Evolutionary conservation across 1,140 invertebrate species (phyloP), one percentile per base, ranked within the genome.

Genomic region (Papilio dardanus): DNA sequence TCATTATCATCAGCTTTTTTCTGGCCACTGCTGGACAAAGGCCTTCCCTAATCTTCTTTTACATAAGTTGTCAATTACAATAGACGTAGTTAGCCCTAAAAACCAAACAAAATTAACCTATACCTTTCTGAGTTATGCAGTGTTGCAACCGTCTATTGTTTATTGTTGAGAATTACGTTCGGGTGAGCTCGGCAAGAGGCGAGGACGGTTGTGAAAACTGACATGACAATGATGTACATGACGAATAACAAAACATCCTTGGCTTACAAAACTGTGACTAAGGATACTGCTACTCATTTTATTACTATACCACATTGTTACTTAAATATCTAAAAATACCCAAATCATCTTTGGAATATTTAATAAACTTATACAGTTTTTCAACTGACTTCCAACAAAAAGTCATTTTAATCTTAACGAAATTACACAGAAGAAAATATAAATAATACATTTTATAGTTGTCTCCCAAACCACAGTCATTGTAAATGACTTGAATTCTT

Each of bases 121-220:
- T 73, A 42, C 30, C 46, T n/a, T 46, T 8, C 50, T 6, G n/a
- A 73, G 71, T 30, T 21, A 67, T 74, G 76, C 74, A 79, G 81
- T 88, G 86, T 87, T 80, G 86, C 82, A 88, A 88, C 80, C 76
- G 62, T 74, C 83, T 76, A 88, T 90, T 90, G 87, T 90, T 88
- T 88, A 82, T 83, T 83, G 83, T 85, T 81, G 77, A 79, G 76
- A 81, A 68, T 75, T 76, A 79, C 75, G 71, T 75, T 69, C 62
- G 69, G 74, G 78, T 79, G 46, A 76, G 73, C 77, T 82, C 74
- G 79, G 76, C 77, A 85, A 76, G 77, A 76, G 54, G 58, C 78
- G 78, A 76, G 71, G 76, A 79, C 78, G 74, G 77, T 85, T 85
- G 79, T 81, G 80, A 81, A 87, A 84, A 83, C 79, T 75, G 80